Base-by-base conservation (phyloP, 1,140 invertebrate species). In the Gryon sp. region DNA sequence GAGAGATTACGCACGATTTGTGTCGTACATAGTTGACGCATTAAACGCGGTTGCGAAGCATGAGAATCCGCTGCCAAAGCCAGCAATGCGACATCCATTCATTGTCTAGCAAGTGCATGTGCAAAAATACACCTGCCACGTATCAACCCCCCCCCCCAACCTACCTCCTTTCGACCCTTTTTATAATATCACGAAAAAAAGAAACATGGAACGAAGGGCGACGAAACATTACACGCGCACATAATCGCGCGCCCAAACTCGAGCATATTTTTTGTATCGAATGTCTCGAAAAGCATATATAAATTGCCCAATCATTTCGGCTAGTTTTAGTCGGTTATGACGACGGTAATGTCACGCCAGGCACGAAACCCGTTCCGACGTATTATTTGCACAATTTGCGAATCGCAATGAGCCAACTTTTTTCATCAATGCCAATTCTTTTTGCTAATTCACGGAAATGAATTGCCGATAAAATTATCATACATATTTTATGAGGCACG, bases 111-210 rank as follows among this genome's bases (percentile, higher is more conserved):
- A 76, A 78, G 60, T 76, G 79, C 81, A 63, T 59, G 66, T 68
- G 50, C 55, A 72, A 79, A 83, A 85, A 86, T 85, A 74, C 70
- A 52, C 59, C 86, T 86, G 84, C 80, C 79, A 78, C 76, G 1
- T 19, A 4, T 70, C 66, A 69, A 84, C 38, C 20, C 32, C 18
- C 48, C 59, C 32, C 40, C 36, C 32, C 34, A 26, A 36, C 15
- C 18, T 11, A 18, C n/a, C 26, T n/a, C n/a, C n/a, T n/a, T n/a
- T n/a, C n/a, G n/a, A n/a, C n/a, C n/a, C n/a, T n/a, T n/a, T n/a
- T n/a, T n/a, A n/a, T n/a, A n/a, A n/a, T n/a, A n/a, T n/a, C n/a
- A n/a, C n/a, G n/a, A n/a, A n/a, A n/a, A n/a, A n/a, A n/a, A n/a
- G n/a, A n/a, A n/a, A n/a, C n/a, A n/a, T n/a, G n/a, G n/a, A n/a